Base-by-base conservation (phyloP, 2,797 vertebrate genomes). In the Danio aesculapii region DNA sequence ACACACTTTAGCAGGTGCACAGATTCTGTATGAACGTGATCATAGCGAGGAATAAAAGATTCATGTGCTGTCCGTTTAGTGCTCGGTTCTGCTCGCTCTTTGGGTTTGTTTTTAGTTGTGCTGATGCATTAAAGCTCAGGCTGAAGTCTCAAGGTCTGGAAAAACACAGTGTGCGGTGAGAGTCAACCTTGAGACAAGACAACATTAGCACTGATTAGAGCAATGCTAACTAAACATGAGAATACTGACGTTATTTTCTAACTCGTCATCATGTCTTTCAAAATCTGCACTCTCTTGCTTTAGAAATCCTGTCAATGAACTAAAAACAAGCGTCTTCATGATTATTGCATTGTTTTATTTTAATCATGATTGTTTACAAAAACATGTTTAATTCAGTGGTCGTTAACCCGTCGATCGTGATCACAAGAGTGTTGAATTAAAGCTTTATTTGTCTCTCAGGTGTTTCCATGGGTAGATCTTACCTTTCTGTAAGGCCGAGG, bases 111-210 rank as follows among this genome's bases (percentile, higher is more conserved):
- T 44, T 64, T 46, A 46, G 43, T 17, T 52, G 47, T 12, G 68
- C 21, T 53, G 30, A 70, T 41, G 68, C 67, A 70, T 70, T 49
- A 17, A 53, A 70, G 30, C 50, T 2, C 12, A 50, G 16, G 19
- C 13, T 52, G 19, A 68, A 68, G 68, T 53, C 30, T 53, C 50
- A 53, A 70, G 68, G 68, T 70, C 30, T 53, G 68, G 68, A 53
- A 70, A 70, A 53, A 53, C 67, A 70, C 14, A 13, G 12, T 70
- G 44, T 13, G 49, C 30, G 30, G 53, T 41, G 49, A 69, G 8
- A 53, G 14, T 53, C 30, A 70, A 39, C 19, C 47, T 52, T 69
- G 66, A 16, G 66, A 10, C 16, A 43, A 14, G 59, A 41, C 13
- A 44, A 50, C 30, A 30, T 39, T 30, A 68, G 67, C 49, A 6